These are phyloP conservation scores for Drosophila buzzatii DNA, from an alignment of 2,888 invertebrate genomes.

Conservation along the genomic window DNA sequence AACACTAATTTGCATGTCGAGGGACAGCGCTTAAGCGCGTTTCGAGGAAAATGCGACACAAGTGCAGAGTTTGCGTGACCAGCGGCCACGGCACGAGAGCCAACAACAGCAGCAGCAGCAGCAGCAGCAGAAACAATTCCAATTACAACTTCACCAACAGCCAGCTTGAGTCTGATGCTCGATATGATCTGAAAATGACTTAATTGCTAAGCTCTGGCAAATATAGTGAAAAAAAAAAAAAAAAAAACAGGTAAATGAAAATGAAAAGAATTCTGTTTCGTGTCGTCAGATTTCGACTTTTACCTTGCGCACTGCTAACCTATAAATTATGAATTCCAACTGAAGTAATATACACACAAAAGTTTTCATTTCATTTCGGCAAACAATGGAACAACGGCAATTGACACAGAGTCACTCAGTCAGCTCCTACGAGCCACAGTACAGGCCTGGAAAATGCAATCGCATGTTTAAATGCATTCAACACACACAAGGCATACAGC, in stretches of 20 bases:
- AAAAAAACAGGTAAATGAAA: slow-evolving; percentile 25
- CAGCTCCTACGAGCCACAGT: neutral
- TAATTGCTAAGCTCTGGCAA: slow-evolving; percentile 45
- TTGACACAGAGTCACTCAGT: slow-evolving; percentile 13
- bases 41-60: slow-evolving; percentile 47
- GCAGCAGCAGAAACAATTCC: neutral
- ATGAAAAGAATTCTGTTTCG: slow-evolving; percentile 55
- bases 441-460: slow-evolving; percentile 39
- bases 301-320: slow-evolving; percentile 66
- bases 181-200: slow-evolving; percentile 57
- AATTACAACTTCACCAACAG: neutral
- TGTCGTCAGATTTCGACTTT: slow-evolving; percentile 35
- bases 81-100: slow-evolving; percentile 45
- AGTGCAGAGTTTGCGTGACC: slow-evolving; percentile 68
- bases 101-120: slow-evolving; percentile 1
- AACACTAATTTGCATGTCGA: slow-evolving; percentile 60
- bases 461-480: slow-evolving; percentile 57
- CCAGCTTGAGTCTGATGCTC: slow-evolving; percentile 1
- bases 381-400: slow-evolving; percentile 59
- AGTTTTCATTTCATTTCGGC: slow-evolving; percentile 55
- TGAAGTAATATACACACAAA: slow-evolving; percentile 30
- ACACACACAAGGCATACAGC: slow-evolving; percentile 11
- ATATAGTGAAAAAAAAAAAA: slow-evolving; percentile 6
- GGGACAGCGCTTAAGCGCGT: slow-evolving; percentile 30
- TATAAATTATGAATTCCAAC: slow-evolving; percentile 74